These are phyloP conservation scores for Amazona finschi DNA, from an alignment of 2,797 vertebrate species.

Conservation along the genomic window DNA sequence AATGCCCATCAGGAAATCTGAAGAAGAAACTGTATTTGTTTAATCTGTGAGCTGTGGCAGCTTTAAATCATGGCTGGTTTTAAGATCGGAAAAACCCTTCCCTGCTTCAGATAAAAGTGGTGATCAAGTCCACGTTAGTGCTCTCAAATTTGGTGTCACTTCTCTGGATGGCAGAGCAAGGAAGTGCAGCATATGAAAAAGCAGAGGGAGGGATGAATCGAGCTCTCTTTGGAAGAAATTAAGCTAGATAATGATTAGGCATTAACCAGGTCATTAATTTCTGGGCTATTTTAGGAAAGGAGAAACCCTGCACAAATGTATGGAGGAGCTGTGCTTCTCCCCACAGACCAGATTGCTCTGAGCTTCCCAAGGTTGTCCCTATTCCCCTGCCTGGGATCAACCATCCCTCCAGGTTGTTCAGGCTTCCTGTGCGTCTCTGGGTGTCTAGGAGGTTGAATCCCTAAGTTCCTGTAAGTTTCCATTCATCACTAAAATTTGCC, in stretches of 20 bases:
- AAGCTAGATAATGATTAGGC: neutral
- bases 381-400: neutral
- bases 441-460: neutral
- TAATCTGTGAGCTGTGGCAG: neutral
- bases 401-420: neutral
- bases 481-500: neutral
- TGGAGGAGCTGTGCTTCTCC: neutral
- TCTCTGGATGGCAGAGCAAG: rapidly evolving
- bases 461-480: neutral
- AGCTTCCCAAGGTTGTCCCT: neutral
- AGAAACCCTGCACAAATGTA: neutral
- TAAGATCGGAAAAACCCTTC: neutral
- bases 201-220: neutral
- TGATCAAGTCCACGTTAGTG: rapidly evolving
- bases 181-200: neutral
- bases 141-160: neutral
- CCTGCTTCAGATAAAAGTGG: neutral
- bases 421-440: neutral
- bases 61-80: neutral
- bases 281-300: conserved; percentile 13
- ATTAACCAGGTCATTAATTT: conserved; percentile 41
- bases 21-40: neutral
- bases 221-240: neutral
- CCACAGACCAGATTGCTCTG: neutral
- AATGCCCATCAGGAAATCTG: neutral